These are phyloP conservation scores for Athrips mouffetella DNA, from an alignment of 2,888 invertebrate species.

Conservation along the genomic window DNA sequence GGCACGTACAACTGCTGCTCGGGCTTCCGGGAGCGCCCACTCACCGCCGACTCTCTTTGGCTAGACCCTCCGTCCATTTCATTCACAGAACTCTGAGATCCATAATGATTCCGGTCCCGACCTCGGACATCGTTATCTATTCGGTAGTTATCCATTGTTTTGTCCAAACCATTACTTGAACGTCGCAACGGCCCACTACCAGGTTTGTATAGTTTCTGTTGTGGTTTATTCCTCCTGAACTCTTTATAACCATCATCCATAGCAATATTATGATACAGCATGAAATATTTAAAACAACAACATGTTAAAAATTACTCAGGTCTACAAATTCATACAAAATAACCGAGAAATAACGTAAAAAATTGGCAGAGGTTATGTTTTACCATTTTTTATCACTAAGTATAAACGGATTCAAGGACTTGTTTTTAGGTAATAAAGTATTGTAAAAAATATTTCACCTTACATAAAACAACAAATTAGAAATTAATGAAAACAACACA, in stretches of 20 bases:
- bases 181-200: conserved; percentile 87
- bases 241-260: conserved; percentile 78
- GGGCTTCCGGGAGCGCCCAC: conserved; percentile 59
- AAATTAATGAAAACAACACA: conserved; percentile 23
- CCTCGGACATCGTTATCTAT: conserved; percentile 49
- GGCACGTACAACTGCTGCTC: conserved; percentile 69
- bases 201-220: conserved; percentile 85
- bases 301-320: conserved; percentile 32
- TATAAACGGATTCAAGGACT: conserved; percentile 13
- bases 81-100: conserved; percentile 62
- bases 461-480: conserved; percentile 18
- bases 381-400: conserved; percentile 34
- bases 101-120: conserved; percentile 53
- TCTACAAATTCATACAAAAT: conserved; percentile 19
- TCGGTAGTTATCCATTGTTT: conserved; percentile 71
- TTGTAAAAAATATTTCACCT: conserved; percentile 25
- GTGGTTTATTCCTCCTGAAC: conserved; percentile 81
- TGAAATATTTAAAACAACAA: conserved; percentile 42
- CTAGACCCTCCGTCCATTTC: conserved; percentile 45
- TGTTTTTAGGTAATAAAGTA: conserved; percentile 7
- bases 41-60: conserved; percentile 44
- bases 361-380: conserved; percentile 54
- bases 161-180: conserved; percentile 79
- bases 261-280: conserved; percentile 52
- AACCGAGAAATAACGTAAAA: conserved; percentile 25